Evolutionary conservation across 2,113 vertebrate genomes (phyloP), one percentile per base, ranked within the genome.

Genomic region (Gobio gobio): DNA sequence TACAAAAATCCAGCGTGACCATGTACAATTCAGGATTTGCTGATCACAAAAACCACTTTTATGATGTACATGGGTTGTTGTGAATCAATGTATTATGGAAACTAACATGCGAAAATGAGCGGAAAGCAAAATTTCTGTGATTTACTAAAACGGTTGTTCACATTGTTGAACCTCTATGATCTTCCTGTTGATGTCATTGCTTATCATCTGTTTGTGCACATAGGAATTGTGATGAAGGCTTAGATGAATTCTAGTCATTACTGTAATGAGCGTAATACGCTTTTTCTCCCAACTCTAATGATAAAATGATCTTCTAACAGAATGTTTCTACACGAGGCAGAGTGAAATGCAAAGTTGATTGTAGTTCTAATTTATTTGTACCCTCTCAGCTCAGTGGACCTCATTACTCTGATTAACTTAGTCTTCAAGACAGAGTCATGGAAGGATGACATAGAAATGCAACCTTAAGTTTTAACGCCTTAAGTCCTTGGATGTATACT

Each of bases 401-500:
- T 91, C 88, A 87, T 89, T 79, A 83, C 90, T 88, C 29, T 78
- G 29, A 83, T 85, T 79, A 88, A 79, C 90, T 6, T 88, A 58
- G 75, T 81, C 79, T 91, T 75, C 81, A 87, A 75, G 86, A 82
- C 83, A 90, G 88, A 91, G 75, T 82, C 84, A 91, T 80, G 56
- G 78, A 88, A 85, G 86, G 89, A 92, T 90, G 90, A 87, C 87
- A 88, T 91, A 93, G 89, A 92, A 92, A 94, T 91, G 88, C 88
- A 91, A 92, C 92, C 82, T 88, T 93, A 90, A 92, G 90, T 91
- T 87, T 87, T 90, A 91, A 92, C 82, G 90, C 91, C 88, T 91
- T 91, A 89, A 91, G 87, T 91, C 47, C 83, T 66, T 85, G 82
- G 78, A 87, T 90, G 81, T 76, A 54, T 84, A 90, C 83, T 93